Evolutionary conservation across 2,113 vertebrate genomes (phyloP), one percentile per base, ranked within the genome.

Genomic region (Physeter macrocephalus): DNA sequence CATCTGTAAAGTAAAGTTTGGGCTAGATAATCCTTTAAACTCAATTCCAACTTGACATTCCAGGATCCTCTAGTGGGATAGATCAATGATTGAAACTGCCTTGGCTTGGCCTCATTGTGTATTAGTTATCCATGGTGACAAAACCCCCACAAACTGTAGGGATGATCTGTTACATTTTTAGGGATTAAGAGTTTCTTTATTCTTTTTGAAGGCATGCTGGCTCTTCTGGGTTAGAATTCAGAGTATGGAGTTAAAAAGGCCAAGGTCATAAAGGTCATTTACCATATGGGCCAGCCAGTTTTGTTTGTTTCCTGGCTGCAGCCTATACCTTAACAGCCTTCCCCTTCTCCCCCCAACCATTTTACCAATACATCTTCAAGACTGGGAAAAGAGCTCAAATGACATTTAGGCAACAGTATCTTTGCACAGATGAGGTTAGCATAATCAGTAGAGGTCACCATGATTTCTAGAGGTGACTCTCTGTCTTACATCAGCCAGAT

Each of bases 181-280:
- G 59, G 67, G 41, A 75, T 90, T 95, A 82, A 96, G 62, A 43
- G 5, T 93, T 83, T 95, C 81, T 97, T 71, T 10, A 59, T 67
- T 90, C 46, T 69, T 91, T 96, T 80, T 78, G 77, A 93, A 93
- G 20, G 25, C 15, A 4, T 52, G 8, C 18, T 88, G 57, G 39
- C 41, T 97, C 39, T 85, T 93, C 39, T 91, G 41, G 39, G 15
- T 88, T 74, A 95, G 71, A 88, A 74, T 88, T 74, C 27, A 95
- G 43, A 96, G 43, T 83, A 64, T 83, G 61, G n/a, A 59, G 34
- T 87, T 97, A 95, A 96, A 74, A 71, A 97, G n/a, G 46, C 46
- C 59, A 93, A 88, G 77, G 81, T 84, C n/a, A 80, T 46, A 83
- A 83, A 64, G 31, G 43, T 31, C 64, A 54, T 85, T 95, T 88